Base-by-base conservation (phyloP, 2,888 invertebrate species). In the Punctoribates punctum region DNA sequence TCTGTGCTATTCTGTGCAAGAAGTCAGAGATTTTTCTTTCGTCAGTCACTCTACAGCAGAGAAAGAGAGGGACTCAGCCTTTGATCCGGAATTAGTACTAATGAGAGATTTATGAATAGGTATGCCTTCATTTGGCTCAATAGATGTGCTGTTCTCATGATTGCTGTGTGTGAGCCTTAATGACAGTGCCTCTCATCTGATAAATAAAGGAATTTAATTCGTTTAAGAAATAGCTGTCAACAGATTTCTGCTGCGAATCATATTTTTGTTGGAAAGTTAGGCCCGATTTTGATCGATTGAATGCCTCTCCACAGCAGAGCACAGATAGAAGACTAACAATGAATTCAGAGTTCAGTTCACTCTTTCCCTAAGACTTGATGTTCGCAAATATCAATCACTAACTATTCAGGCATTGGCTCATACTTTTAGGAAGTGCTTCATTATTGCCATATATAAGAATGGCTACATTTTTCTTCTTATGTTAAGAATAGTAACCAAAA, bases 41-140 rank as follows among this genome's bases (percentile, higher is more conserved):
- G 48, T 15, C 48, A 48, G 48, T 48, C 17, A 48, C 48, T 48
- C 48, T 3, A 48, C 13, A 17, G 15, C 13, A 48, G 13, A 48
- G 13, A 15, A 48, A 17, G 48, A 17, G 3, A 3, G 3, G 3
- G 13, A 17, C 48, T 48, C 17, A 15, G 48, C 15, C 48, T 57
- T 57, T 57, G 57, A 57, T 57, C 15, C 13, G n/a, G 25, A 57
- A 25, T 57, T 25, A 57, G 57, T 23, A 57, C 57, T 57, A 57
- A 57, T 57, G 57, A 57, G 57, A 57, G n/a, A 57, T 57, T 57
- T 57, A 57, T 57, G 57, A 57, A 57, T 57, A 57, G 15, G 15
- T 57, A 48, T 48, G 17, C 15, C 48, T 57, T 57, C 57, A n/a
- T 9, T 57, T 25, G 6, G 23, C 57, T 57, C 20, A 57, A 57